Evolutionary conservation across 2,797 vertebrate species (phyloP).

Genomic region (Phataginus tricuspis): DNA sequence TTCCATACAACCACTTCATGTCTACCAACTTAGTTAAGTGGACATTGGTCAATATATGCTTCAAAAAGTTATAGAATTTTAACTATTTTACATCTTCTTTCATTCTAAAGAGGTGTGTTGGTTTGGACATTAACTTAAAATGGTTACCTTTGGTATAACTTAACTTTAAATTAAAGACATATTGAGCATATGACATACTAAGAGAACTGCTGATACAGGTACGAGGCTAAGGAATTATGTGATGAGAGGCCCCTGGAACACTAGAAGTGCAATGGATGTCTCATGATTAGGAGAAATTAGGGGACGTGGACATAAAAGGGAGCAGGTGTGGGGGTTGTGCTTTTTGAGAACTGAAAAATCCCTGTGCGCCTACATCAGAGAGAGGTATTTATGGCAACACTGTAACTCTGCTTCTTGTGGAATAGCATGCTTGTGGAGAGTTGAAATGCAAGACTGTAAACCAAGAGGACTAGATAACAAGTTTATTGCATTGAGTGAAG

Average conservation of each 20-base stretch:
- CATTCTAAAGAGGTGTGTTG: not conserved
- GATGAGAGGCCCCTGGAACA: not conserved
- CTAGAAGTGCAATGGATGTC: not conserved
- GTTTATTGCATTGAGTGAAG: not conserved
- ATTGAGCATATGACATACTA: not conserved
- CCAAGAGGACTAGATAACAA: not conserved
- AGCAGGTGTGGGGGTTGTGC: not conserved
- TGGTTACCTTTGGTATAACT: not conserved
- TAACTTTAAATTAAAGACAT: not conserved
- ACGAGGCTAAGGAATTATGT: not conserved
- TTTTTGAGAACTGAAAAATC: not conserved
- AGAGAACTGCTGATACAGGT: not conserved
- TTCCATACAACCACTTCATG: not conserved
- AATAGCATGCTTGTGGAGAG: not conserved
- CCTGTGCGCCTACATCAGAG: not conserved
- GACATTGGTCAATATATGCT: not conserved
- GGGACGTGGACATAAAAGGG: not conserved
- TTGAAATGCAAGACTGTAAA: not conserved
- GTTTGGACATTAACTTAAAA: not conserved
- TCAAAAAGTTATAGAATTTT: not conserved
- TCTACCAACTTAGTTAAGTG: not conserved
- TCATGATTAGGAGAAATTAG: not conserved
- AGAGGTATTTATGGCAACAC: fast-evolving
- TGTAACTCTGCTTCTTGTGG: not conserved
- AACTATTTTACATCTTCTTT: not conserved